A percentile compares a stretch with the other conserved stretches of the same genome.
These are phyloP conservation scores for Chironomus tentans DNA, from an alignment of 2,888 invertebrate species.

Conservation along the genomic window DNA sequence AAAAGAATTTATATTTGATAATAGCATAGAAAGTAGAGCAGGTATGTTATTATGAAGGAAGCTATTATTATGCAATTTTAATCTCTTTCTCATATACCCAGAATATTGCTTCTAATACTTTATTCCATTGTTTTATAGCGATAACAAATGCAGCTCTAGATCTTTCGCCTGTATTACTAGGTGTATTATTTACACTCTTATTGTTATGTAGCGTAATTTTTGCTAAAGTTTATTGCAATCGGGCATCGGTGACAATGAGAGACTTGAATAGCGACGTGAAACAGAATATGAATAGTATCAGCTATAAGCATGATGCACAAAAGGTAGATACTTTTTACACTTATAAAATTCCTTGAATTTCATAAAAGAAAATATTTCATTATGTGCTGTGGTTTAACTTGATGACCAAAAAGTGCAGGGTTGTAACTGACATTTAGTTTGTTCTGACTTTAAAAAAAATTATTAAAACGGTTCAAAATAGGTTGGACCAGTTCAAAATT, in stretches of 20 bases:
- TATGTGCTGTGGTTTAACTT: too few species aligned
- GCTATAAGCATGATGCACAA: slow-evolving; percentile 8
- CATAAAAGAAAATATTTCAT: too few species aligned
- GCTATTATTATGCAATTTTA: not conserved
- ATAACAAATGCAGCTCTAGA: slow-evolving; percentile 20
- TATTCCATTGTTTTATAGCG: slow-evolving; percentile 1
- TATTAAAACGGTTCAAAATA: too few species aligned
- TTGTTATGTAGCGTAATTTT: slow-evolving; percentile 28
- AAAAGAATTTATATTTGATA: slow-evolving; percentile 65
- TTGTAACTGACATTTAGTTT: too few species aligned
- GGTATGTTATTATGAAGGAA: slow-evolving; percentile 43
- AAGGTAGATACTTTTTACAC: not conserved
- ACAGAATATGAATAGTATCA: slow-evolving; percentile 2
- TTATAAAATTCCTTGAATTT: too few species aligned
- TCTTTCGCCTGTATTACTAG: slow-evolving; percentile 40
- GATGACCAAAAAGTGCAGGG: too few species aligned
- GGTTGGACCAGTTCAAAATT: too few species aligned
- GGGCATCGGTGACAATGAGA: not conserved
- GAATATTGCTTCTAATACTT: not conserved
- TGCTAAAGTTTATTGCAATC: slow-evolving; percentile 28
- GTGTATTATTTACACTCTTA: slow-evolving; percentile 38
- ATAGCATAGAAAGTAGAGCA: slow-evolving; percentile 67
- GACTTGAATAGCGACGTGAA: slow-evolving; percentile 5
- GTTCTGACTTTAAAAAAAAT: too few species aligned
- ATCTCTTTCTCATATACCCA: not conserved